These are phyloP conservation scores for Tridacna crocea DNA, from an alignment of 2,888 invertebrate genomes.

Conservation along the genomic window DNA sequence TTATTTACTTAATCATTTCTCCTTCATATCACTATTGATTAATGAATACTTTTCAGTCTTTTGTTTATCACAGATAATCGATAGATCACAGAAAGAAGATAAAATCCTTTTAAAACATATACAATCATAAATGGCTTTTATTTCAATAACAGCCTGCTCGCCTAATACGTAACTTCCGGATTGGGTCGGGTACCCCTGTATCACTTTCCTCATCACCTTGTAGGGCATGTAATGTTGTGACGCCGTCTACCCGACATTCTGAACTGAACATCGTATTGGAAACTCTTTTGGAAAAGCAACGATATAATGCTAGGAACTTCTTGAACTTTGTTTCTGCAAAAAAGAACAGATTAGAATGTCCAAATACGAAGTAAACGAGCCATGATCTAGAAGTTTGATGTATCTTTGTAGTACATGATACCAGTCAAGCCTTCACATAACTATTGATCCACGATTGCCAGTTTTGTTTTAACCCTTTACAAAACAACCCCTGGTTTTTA, in stretches of 20 bases:
- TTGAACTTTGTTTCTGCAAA: neutral
- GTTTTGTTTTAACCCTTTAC: too few relatives aligned
- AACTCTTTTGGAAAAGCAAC: neutral
- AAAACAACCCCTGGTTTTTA: too few relatives aligned
- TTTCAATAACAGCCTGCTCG: conserved; percentile 6
- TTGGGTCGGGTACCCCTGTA: conserved; percentile 22
- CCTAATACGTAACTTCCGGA: conserved; percentile 17
- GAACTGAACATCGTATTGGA: neutral
- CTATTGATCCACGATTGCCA: too few relatives aligned
- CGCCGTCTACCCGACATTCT: conserved; percentile 6
- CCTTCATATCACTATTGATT: too few relatives aligned
- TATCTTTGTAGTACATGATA: too few relatives aligned
- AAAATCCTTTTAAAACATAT: too few relatives aligned
- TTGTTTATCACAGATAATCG: too few relatives aligned
- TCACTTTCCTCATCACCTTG: conserved; percentile 16
- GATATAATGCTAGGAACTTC: neutral
- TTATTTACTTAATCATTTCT: too few relatives aligned
- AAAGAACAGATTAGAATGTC: neutral
- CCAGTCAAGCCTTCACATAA: too few relatives aligned
- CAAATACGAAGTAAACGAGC: neutral
- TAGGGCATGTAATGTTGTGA: conserved; percentile 14
- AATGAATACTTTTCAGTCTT: too few relatives aligned
- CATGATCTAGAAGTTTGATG: too few relatives aligned
- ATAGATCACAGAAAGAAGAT: too few relatives aligned
- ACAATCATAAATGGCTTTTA: neutral